Conservation (phyloP, 2,113 vertebrate species). For the Calonectris borealis region DNA sequence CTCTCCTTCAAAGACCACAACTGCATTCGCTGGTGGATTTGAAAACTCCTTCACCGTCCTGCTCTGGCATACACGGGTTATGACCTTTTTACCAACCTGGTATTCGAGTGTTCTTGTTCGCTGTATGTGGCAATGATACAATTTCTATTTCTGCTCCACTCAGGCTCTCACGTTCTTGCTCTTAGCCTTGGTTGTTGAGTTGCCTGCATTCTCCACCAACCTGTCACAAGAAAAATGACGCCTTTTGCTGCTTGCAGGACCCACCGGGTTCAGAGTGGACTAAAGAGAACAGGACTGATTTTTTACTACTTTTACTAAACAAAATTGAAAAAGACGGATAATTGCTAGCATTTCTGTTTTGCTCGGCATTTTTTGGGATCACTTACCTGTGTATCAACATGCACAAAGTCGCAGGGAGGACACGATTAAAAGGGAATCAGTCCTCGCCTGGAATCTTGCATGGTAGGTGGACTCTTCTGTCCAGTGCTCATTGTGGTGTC, state of each 20-base stretch:
- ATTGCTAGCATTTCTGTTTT: neutral
- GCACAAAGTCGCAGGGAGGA: neutral
- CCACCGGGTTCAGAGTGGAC: neutral
- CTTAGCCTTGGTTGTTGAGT: neutral
- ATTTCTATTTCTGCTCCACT: conserved; percentile 58
- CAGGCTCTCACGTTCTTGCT: conserved; percentile 8
- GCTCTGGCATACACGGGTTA: neutral
- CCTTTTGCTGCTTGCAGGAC: neutral
- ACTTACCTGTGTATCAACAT: neutral
- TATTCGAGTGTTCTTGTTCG: neutral
- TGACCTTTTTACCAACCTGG: conserved; percentile 50
- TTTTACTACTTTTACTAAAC: neutral
- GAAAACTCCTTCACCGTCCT: neutral
- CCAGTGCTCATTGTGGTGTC: neutral
- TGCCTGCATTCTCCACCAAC: neutral
- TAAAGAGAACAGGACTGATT: neutral
- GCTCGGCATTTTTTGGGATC: neutral
- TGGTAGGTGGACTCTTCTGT: conserved; percentile 18
- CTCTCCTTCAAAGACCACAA: neutral
- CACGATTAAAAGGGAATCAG: neutral
- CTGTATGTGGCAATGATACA: conserved; percentile 44
- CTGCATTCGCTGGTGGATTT: neutral
- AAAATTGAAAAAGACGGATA: neutral
- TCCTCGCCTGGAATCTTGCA: neutral
- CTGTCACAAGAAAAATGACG: neutral